phyloP scores from a whole-genome alignment of 1,140 invertebrate genomes.

The Cataglyphis hispanica region DNA sequence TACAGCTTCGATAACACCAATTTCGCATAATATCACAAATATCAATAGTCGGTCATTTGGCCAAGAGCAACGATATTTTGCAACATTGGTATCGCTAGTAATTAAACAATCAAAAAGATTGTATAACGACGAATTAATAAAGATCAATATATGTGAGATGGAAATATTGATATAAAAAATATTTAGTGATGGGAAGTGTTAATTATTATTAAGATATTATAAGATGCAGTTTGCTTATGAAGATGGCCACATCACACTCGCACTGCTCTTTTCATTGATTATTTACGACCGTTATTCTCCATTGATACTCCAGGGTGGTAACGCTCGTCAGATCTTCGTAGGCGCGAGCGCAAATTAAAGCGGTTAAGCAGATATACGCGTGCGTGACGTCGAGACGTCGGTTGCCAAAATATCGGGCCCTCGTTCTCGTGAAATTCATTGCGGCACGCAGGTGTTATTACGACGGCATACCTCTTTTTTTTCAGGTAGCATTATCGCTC shows the following conservation, averaged over 20 bases:
- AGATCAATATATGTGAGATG: background rate
- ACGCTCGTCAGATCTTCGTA: slow-evolving; percentile 24
- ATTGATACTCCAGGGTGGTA: slow-evolving; percentile 14
- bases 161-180: background rate
- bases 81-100: background rate
- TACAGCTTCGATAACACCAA: background rate
- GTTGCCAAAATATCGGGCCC: slow-evolving; percentile 31
- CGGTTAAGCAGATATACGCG: slow-evolving; percentile 41
- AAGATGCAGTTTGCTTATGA: background rate
- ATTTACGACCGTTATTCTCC: background rate
- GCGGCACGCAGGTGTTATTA: slow-evolving; percentile 56
- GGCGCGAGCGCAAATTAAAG: slow-evolving; percentile 45
- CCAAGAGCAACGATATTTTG: background rate
- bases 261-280: background rate
- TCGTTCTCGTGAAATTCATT: slow-evolving; percentile 40
- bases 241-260: background rate
- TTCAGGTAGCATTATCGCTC: slow-evolving; percentile 45
- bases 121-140: background rate
- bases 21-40: background rate
- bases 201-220: background rate
- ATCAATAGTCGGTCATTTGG: slow-evolving; percentile 8
- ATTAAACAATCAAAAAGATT: background rate
- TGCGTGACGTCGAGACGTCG: slow-evolving; percentile 50
- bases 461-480: slow-evolving; percentile 22
- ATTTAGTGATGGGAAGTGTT: background rate